Conservation (phyloP, 2,113 vertebrate genomes). For the Piprites chloris region DNA sequence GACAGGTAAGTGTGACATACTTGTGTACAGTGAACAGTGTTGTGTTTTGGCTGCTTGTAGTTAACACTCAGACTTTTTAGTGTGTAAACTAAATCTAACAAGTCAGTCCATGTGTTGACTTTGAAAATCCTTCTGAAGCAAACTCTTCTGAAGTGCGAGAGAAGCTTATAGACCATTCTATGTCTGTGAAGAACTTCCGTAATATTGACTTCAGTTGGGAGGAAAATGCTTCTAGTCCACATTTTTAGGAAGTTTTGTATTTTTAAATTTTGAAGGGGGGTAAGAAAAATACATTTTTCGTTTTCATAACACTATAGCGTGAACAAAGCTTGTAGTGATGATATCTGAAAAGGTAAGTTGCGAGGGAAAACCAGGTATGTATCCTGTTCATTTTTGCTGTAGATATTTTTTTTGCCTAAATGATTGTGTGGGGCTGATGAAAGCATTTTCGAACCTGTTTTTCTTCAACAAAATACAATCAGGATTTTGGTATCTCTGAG, state of each 20-base stretch:
- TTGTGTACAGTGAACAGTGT: neutral
- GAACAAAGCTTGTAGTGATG: neutral
- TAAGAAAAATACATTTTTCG: neutral
- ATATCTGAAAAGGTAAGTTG: neutral
- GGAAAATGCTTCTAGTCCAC: neutral
- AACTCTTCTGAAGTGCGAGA: neutral
- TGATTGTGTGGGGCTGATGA: neutral
- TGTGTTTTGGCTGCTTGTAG: neutral
- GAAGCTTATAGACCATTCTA: neutral
- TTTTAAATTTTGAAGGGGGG: neutral
- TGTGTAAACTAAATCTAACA: neutral
- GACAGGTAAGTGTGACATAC: conserved; percentile 76
- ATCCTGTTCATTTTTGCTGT: neutral
- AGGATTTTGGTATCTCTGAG: neutral
- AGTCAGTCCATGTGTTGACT: neutral
- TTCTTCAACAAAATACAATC: neutral
- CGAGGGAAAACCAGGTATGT: neutral
- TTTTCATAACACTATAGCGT: neutral
- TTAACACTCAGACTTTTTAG: neutral
- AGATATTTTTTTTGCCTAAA: neutral
- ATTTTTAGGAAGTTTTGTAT: neutral
- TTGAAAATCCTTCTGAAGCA: neutral
- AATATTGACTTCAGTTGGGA: neutral
- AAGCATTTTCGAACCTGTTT: neutral
- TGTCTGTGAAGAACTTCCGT: neutral